A percentile compares a stretch with the other conserved stretches of the same genome.
Conservation (phyloP, 2,888 invertebrate species). For the Cephus runcator region DNA sequence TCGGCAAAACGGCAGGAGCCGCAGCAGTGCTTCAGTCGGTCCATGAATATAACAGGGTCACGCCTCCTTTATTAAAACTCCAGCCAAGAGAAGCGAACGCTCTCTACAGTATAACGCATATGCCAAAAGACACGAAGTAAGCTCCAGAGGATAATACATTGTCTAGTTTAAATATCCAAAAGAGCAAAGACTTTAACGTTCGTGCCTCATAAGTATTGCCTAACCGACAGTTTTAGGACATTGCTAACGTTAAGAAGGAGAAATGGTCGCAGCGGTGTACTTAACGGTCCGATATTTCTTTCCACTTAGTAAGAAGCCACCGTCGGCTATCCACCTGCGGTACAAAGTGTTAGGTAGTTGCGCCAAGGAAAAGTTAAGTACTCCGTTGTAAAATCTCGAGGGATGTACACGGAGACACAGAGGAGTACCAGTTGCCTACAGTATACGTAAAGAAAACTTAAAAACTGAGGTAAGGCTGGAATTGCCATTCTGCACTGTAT, state of each 20-base stretch:
- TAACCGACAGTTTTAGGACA: not conserved
- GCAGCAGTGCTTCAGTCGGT: not conserved
- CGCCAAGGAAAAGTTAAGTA: not conserved
- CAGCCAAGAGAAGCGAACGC: not conserved
- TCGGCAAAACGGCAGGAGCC: not conserved
- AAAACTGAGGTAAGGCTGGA: not conserved
- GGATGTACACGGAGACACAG: not conserved
- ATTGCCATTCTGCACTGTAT: not conserved
- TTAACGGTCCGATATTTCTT: not conserved
- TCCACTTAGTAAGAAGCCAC: constrained; percentile 5
- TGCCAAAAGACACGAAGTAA: not conserved
- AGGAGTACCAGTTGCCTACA: not conserved
- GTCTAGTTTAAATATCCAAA: not conserved
- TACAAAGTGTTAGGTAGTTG: not conserved
- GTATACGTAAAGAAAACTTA: not conserved
- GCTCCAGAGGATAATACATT: not conserved
- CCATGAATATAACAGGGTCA: not conserved
- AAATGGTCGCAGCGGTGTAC: not conserved
- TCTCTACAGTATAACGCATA: not conserved
- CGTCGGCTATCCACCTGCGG: not conserved
- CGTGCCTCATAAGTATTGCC: not conserved
- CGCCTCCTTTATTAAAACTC: not conserved
- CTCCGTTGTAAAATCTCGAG: not conserved
- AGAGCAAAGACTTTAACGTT: not conserved
- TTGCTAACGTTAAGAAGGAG: not conserved